Evolutionary conservation across 2,113 vertebrate species (phyloP).

Genomic region (Scartelaos histophorus): DNA sequence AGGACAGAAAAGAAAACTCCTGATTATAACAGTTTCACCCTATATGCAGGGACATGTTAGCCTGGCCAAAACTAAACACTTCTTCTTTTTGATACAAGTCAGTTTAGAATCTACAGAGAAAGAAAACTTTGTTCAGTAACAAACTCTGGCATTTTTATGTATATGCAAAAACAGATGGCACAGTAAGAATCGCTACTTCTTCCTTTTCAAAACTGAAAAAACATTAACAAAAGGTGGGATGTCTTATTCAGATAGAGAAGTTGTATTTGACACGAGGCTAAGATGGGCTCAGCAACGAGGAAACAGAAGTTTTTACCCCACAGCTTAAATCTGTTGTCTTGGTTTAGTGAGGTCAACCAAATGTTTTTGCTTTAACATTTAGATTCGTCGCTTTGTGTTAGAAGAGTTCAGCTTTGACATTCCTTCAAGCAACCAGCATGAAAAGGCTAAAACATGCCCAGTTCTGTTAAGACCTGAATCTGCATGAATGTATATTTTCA

Average conservation of each 20-base stretch:
- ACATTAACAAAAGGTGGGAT: background rate
- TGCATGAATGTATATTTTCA: conserved; percentile 14
- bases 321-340: conserved; percentile 36
- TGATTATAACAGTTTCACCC: background rate
- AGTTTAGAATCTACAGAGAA: background rate
- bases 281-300: conserved; percentile 10
- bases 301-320: conserved; percentile 22
- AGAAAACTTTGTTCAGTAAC: background rate
- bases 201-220: background rate
- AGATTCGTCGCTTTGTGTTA: conserved; percentile 7
- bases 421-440: conserved; percentile 16
- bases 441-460: conserved; percentile 34
- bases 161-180: background rate
- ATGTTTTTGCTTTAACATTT: conserved; percentile 35
- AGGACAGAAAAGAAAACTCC: background rate
- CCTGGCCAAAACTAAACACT: too few species aligned
- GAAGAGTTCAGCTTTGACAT: conserved; percentile 1
- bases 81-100: too few species aligned
- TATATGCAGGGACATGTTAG: background rate
- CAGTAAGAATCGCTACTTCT: background rate
- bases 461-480: conserved; percentile 23
- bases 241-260: conserved; percentile 10
- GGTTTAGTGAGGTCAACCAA: conserved; percentile 30
- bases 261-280: conserved; percentile 22
- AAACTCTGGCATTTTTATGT: background rate